Conservation (phyloP, 92 coral and sea anemone species). For the Bergia puertoricense region DNA sequence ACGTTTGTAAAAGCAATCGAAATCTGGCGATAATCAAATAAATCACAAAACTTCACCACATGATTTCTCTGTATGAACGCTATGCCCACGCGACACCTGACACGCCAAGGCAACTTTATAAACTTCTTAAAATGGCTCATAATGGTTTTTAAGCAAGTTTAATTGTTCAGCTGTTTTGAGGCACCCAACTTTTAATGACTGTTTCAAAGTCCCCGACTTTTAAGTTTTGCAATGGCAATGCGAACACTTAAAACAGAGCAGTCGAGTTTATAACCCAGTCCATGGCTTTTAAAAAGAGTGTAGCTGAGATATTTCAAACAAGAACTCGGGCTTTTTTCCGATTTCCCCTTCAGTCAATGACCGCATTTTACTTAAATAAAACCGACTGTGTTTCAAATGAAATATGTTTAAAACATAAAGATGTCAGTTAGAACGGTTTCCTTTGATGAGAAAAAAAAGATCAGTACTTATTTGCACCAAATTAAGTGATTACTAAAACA, state of each 20-base stretch:
- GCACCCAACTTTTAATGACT: background rate
- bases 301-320: no score
- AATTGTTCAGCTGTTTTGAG: background rate
- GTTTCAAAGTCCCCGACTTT: background rate
- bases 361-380: background rate
- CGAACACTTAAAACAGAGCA: background rate
- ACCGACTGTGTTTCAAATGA: background rate
- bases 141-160: background rate
- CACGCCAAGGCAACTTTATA: background rate
- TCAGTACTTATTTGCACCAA: background rate
- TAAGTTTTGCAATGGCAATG: background rate
- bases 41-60: background rate
- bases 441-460: background rate
- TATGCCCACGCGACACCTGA: background rate
- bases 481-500: background rate
- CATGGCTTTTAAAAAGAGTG: background rate
- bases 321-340: background rate
- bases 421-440: background rate
- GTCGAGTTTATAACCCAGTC: background rate
- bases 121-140: background rate
- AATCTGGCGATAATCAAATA: background rate
- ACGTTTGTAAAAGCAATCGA: background rate
- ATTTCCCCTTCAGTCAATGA: no score
- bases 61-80: background rate
- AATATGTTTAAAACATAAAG: background rate